These are phyloP conservation scores for Myotis yumanensis DNA, from an alignment of 2,113 vertebrate genomes.

Conservation along the genomic window DNA sequence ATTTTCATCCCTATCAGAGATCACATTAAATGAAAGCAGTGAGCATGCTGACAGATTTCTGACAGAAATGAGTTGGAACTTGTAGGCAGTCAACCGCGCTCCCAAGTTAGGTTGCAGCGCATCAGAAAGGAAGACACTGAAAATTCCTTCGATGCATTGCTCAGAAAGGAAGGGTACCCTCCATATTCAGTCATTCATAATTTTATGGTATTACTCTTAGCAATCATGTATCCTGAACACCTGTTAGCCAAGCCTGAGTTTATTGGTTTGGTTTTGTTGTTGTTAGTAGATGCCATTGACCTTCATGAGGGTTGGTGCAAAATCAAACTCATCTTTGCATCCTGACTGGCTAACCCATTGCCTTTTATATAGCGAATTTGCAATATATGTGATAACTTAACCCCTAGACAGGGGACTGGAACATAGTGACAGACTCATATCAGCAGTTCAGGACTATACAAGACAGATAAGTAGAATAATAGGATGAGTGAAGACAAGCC, in stretches of 20 bases:
- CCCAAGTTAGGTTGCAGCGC: not conserved
- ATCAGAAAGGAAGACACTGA: not conserved
- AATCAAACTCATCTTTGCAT: not conserved
- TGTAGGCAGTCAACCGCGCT: not conserved
- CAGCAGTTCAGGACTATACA: not conserved
- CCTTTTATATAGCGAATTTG: not conserved
- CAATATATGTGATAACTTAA: not conserved
- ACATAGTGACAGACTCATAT: not conserved
- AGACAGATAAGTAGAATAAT: not conserved
- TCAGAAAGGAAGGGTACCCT: not conserved
- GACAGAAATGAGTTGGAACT: not conserved
- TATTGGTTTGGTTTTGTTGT: not conserved
- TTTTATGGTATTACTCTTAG: not conserved
- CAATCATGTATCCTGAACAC: not conserved
- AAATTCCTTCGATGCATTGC: not conserved
- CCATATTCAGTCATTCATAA: not conserved
- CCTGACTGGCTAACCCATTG: not conserved
- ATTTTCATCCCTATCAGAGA: slow-evolving; percentile 34
- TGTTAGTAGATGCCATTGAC: not conserved
- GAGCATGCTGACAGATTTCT: not conserved
- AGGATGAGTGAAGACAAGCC: not conserved
- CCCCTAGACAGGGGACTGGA: not conserved
- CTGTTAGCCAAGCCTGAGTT: not conserved
- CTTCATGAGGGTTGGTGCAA: not conserved
- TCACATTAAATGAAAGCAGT: not conserved